A percentile compares a stretch with the other conserved stretches of the same genome.
These are phyloP conservation scores for Dysmachus trigonus DNA, from an alignment of 2,888 invertebrate genomes.

Conservation along the genomic window DNA sequence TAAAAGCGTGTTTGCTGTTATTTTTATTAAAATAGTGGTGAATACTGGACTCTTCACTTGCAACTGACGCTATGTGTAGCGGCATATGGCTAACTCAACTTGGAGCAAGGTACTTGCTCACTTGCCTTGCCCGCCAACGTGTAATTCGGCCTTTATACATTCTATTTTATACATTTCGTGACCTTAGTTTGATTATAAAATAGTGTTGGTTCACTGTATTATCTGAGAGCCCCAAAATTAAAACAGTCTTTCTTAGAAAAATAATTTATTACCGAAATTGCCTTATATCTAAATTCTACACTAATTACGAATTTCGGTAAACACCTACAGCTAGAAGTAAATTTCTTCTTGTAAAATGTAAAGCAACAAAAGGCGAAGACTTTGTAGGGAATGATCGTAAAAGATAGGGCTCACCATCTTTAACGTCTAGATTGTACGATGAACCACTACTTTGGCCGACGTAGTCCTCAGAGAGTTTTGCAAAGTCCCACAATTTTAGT, in stretches of 20 bases:
- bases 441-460: constrained; percentile 83
- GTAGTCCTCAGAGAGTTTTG: constrained; percentile 85
- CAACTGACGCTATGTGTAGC: too few species aligned
- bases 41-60: too few species aligned
- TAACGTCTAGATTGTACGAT: constrained; percentile 76
- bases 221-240: not conserved
- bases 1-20: too few species aligned
- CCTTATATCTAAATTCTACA: not conserved
- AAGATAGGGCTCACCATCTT: constrained; percentile 80
- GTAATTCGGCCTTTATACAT: too few species aligned
- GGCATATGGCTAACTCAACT: too few species aligned
- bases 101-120: too few species aligned
- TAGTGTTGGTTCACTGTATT: not conserved
- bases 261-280: not conserved
- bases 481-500: constrained; percentile 94
- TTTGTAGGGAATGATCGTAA: constrained; percentile 93
- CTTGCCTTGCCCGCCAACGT: too few species aligned
- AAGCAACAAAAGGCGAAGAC: constrained; percentile 83
- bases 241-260: not conserved
- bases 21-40: too few species aligned
- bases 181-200: too few species aligned
- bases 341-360: constrained; percentile 96
- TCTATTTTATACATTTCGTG: too few species aligned
- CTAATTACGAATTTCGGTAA: constrained; percentile 12
- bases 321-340: constrained; percentile 88